Base-by-base conservation (phyloP, 2,797 vertebrate genomes). In the Notoglanidium macrostoma region DNA sequence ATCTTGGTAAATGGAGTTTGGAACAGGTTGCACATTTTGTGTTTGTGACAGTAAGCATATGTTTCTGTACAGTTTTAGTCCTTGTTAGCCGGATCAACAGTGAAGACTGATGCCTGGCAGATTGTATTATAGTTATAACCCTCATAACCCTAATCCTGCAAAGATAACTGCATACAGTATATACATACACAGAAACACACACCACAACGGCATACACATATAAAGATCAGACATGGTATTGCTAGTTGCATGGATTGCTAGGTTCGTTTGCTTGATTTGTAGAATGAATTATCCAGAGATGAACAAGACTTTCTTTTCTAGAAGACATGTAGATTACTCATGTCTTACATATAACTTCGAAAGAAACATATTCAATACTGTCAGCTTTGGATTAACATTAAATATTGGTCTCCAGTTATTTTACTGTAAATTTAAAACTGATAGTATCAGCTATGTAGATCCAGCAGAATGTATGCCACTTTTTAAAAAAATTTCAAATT, bases 101-200 rank as follows among this genome's bases (percentile, higher is more conserved):
- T 23, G 35, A 72, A 44, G 17, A 19, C 67, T 70, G 67, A 15
- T 68, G 17, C 40, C 65, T 32, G 65, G 17, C 65, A 29, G 7
- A 32, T 67, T 68, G 32, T 21, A 44, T 8, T 72, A 12, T 72
- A 72, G 35, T 44, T 9, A 8, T 72, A 84, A 84, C 46, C 44
- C 11, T 54, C 2, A n/a, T 85, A 65, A 65, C 73, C 46, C 84
- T 78, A 26, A 85, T 23, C 17, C 44, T 32, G 11, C 44, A 87
- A 73, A 77, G 54, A 29, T 14, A 67, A 67, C n/a, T 5, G 63
- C 29, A 67, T 29, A 83, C 61, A 84, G 61, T 61, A 46, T 46
- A 67, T 77, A 72, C 29, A 78, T 23, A 67, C 26, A 35, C 32
- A 68, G 6, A 68, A 17, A 19, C 19, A 76, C 26, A 76, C 12